Evolutionary conservation across 2,888 invertebrate species (phyloP).

Genomic region (Pemphredon lugubris): DNA sequence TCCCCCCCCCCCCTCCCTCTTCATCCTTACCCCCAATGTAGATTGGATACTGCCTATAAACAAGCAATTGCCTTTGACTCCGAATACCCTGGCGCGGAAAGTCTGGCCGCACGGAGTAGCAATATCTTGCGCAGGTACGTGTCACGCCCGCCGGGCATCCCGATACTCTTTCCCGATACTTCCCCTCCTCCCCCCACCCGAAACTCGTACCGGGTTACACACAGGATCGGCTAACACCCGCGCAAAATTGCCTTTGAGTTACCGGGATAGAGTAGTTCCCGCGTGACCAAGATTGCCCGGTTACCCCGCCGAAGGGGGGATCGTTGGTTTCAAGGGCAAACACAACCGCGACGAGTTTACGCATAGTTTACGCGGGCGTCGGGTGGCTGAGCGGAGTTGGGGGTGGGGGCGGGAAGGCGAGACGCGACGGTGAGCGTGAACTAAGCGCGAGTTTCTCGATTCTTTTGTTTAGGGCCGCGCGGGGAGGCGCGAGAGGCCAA

Average conservation of each 20-base stretch:
- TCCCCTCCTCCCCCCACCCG: background rate
- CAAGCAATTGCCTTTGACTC: slow-evolving; percentile 70
- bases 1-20: background rate
- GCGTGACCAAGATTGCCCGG: too few relatives aligned
- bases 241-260: slow-evolving; percentile 7
- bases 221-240: background rate
- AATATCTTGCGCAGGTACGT: slow-evolving; percentile 62
- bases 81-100: slow-evolving; percentile 47
- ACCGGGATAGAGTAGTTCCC: background rate
- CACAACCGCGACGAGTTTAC: too few relatives aligned
- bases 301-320: too few relatives aligned
- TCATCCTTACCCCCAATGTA: slow-evolving; percentile 40
- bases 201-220: slow-evolving; percentile 2
- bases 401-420: too few relatives aligned
- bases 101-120: slow-evolving; percentile 54
- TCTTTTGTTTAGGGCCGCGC: too few relatives aligned
- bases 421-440: too few relatives aligned
- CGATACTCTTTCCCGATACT: slow-evolving; percentile 17
- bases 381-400: too few relatives aligned
- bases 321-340: slow-evolving; percentile 11
- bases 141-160: slow-evolving; percentile 37
- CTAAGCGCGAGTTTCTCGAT: too few relatives aligned
- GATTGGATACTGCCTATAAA: slow-evolving; percentile 72
- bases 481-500: too few relatives aligned
- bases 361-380: too few relatives aligned